Percentiles rank a stretch among this genome's conserved stretches.
These are phyloP conservation scores for Thereva nobilitata DNA, from an alignment of 2,888 invertebrate genomes.

Conservation along the genomic window DNA sequence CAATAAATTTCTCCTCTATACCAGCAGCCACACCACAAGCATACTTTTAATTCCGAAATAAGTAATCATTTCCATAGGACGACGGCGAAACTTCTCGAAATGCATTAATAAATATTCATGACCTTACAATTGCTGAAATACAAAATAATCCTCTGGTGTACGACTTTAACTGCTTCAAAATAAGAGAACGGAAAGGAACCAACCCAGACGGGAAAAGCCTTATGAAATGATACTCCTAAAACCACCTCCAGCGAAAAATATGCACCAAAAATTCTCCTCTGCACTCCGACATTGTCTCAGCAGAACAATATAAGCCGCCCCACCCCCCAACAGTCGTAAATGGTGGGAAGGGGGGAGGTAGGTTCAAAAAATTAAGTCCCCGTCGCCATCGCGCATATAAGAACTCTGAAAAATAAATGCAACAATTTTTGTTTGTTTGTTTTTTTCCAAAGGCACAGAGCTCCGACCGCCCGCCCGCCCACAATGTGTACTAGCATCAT, in stretches of 20 bases:
- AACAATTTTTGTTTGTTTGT: constrained; percentile 9
- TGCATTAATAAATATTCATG: constrained; percentile 30
- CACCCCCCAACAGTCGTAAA: no score
- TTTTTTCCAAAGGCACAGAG: no score
- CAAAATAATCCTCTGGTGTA: constrained; percentile 23
- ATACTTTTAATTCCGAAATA: constrained; percentile 12
- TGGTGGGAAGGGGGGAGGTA: constrained; percentile 4
- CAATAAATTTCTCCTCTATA: no score
- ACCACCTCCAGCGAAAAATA: constrained; percentile 21
- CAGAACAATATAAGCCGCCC: not conserved
- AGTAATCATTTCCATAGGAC: not conserved
- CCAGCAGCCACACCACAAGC: no score
- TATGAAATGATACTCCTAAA: constrained; percentile 12
- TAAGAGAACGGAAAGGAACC: not conserved
- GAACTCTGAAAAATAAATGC: constrained; percentile 25
- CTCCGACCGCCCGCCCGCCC: no score
- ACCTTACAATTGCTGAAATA: constrained; percentile 22
- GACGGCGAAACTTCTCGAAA: constrained; percentile 6
- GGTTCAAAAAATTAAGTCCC: constrained; percentile 26
- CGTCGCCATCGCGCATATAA: constrained; percentile 15
- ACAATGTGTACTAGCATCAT: no score
- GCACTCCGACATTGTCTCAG: constrained; percentile 18
- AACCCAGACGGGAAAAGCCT: not conserved
- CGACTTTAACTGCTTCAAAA: constrained; percentile 1
- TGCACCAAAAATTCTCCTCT: constrained; percentile 9